Conservation (phyloP, 2,797 vertebrate genomes). For the Menidia menidia region DNA sequence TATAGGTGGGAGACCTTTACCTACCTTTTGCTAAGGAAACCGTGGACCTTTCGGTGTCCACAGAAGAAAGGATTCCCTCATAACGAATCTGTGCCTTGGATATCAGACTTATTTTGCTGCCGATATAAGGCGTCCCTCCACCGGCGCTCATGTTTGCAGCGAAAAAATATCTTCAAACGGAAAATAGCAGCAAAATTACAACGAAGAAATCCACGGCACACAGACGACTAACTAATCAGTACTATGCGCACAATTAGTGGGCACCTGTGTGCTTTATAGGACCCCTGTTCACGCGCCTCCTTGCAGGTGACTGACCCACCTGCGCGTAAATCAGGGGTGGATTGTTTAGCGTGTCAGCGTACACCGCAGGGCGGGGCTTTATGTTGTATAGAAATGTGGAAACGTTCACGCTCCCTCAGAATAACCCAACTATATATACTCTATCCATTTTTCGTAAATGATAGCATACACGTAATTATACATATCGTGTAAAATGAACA, state of each 20-base stretch:
- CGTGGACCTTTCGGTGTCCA: constrained; percentile 91
- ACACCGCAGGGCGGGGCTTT: not conserved
- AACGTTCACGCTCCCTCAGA: no score
- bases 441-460: no score
- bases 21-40: constrained; percentile 88
- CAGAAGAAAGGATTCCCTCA: constrained; percentile 91
- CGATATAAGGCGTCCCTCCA: constrained; percentile 86
- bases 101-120: constrained; percentile 93
- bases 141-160: constrained; percentile 83
- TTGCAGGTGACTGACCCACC: constrained; percentile 1
- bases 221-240: not conserved
- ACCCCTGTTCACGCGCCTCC: not conserved
- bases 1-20: not conserved
- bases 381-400: no score
- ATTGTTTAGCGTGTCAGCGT: constrained; percentile 7
- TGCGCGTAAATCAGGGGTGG: constrained; percentile 4
- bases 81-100: constrained; percentile 95
- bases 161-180: not conserved
- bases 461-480: no score
- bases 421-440: no score
- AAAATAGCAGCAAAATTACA: not conserved
- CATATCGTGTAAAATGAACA: no score
- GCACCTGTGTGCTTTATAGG: constrained; percentile 66
- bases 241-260: constrained; percentile 16
- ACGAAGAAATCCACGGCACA: fast-evolving